These are phyloP conservation scores for Xyrauchen texanus DNA, from an alignment of 2,113 vertebrate genomes.

Conservation along the genomic window DNA sequence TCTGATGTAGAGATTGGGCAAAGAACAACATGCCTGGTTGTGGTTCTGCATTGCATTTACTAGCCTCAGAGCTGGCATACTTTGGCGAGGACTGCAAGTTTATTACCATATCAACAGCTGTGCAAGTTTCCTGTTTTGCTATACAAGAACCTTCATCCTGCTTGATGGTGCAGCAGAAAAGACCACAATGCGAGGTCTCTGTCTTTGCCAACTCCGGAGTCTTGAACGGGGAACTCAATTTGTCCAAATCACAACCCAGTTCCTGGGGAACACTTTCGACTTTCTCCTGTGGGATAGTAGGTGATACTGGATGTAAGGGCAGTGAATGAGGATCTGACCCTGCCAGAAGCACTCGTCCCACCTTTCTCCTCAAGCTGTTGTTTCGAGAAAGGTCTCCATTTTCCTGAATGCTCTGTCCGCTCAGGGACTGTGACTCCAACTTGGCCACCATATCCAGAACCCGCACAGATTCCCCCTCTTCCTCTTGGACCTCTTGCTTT, in stretches of 20 bases:
- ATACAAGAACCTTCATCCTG: slow-evolving; percentile 1
- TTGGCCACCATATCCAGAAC: slow-evolving; percentile 94
- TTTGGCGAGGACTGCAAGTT: slow-evolving; percentile 14
- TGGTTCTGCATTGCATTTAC: slow-evolving; percentile 66
- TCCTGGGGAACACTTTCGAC: background rate
- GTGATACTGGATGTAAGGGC: background rate
- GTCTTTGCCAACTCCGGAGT: background rate
- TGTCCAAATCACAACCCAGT: background rate
- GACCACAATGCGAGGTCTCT: background rate
- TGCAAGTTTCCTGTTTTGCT: slow-evolving; percentile 2
- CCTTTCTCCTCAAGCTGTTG: slow-evolving; percentile 84
- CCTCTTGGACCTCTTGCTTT: slow-evolving; percentile 48
- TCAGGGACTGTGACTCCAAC: slow-evolving; percentile 88
- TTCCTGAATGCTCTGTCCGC: slow-evolving; percentile 73
- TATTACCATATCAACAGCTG: slow-evolving; percentile 13
- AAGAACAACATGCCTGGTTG: slow-evolving; percentile 88
- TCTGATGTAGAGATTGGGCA: slow-evolving; percentile 36
- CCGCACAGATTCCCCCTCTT: slow-evolving; percentile 77
- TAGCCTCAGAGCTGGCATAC: slow-evolving; percentile 14
- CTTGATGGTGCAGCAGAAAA: background rate
- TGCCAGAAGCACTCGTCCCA: slow-evolving; percentile 83
- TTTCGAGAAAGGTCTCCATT: slow-evolving; percentile 77
- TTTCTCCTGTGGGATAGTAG: background rate
- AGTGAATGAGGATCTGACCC: slow-evolving; percentile 54
- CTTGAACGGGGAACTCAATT: background rate